A percentile compares a stretch with the other conserved stretches of the same genome.
Evolutionary conservation across 2,888 invertebrate species (phyloP).

Genomic region (Galerucella pusilla): DNA sequence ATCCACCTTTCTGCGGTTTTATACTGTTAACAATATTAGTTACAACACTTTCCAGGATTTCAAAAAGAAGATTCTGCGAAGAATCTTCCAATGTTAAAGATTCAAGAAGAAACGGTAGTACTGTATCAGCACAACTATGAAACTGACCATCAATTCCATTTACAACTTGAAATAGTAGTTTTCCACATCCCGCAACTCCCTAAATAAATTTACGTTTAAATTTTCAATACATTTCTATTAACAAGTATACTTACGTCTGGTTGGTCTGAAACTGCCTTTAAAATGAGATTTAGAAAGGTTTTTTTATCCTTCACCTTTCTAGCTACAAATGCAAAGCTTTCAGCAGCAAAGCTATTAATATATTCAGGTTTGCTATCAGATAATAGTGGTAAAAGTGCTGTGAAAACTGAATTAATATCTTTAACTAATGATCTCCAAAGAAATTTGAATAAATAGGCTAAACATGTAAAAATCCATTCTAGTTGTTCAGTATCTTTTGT

Average conservation of each 20-base stretch:
- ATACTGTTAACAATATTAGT: slow-evolving; percentile 73
- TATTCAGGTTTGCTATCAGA: slow-evolving; percentile 83
- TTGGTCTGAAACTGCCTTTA: slow-evolving; percentile 74
- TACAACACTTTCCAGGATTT: slow-evolving; percentile 75
- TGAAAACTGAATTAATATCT: slow-evolving; percentile 79
- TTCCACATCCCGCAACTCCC: slow-evolving; percentile 84
- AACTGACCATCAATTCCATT: slow-evolving; percentile 86
- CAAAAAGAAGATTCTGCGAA: slow-evolving; percentile 70
- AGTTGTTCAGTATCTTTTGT: slow-evolving; percentile 85
- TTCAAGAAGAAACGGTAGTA: slow-evolving; percentile 76
- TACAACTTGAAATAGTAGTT: slow-evolving; percentile 88
- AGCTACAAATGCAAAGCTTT: slow-evolving; percentile 95
- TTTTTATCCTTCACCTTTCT: slow-evolving; percentile 86
- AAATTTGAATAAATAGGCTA: slow-evolving; percentile 92
- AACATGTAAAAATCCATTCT: slow-evolving; percentile 86
- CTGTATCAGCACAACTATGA: slow-evolving; percentile 82
- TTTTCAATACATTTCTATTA: not conserved
- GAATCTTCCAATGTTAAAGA: slow-evolving; percentile 69
- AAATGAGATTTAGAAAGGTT: slow-evolving; percentile 76
- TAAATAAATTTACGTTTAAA: slow-evolving; percentile 58
- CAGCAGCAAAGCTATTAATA: slow-evolving; percentile 93
- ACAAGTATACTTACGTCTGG: slow-evolving; percentile 72
- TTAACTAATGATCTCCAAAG: slow-evolving; percentile 85
- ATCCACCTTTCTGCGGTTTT: slow-evolving; percentile 71
- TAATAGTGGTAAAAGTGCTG: slow-evolving; percentile 79